These are phyloP conservation scores for Atrina japonica DNA, from an alignment of 2,888 invertebrate genomes.

Conservation along the genomic window DNA sequence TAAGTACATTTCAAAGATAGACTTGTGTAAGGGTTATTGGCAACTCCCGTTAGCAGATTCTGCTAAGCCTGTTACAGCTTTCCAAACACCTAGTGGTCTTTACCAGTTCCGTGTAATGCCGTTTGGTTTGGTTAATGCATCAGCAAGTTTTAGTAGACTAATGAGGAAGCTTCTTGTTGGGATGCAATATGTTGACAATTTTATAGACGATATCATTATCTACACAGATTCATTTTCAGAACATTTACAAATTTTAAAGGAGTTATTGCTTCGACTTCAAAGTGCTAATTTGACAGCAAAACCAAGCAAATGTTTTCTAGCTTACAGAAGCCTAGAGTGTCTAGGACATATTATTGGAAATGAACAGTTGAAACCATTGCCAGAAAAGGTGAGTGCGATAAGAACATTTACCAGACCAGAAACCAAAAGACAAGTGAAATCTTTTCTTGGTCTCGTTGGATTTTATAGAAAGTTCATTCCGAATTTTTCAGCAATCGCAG, in stretches of 20 bases:
- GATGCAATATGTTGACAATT: slow-evolving; percentile 40
- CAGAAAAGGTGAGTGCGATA: no score
- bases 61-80: slow-evolving; percentile 45
- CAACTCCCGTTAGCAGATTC: slow-evolving; percentile 43
- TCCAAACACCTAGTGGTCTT: slow-evolving; percentile 43
- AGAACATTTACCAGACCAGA: no score
- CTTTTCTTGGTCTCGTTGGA: no score
- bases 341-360: no score
- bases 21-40: slow-evolving; percentile 57
- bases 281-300: slow-evolving; percentile 40
- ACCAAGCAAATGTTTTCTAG: not conserved
- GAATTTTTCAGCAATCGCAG: no score
- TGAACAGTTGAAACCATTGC: no score
- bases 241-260: slow-evolving; percentile 36
- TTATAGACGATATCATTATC: slow-evolving; percentile 48
- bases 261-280: slow-evolving; percentile 36
- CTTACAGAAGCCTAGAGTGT: no score
- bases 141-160: slow-evolving; percentile 41
- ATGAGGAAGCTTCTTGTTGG: slow-evolving; percentile 45
- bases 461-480: no score
- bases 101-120: slow-evolving; percentile 44
- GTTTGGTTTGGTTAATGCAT: slow-evolving; percentile 45
- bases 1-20: slow-evolving; percentile 49
- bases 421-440: no score
- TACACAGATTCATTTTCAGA: slow-evolving; percentile 44